Evolutionary conservation across 2,797 vertebrate genomes (phyloP).

Genomic region (Halcyon smyrnensis): DNA sequence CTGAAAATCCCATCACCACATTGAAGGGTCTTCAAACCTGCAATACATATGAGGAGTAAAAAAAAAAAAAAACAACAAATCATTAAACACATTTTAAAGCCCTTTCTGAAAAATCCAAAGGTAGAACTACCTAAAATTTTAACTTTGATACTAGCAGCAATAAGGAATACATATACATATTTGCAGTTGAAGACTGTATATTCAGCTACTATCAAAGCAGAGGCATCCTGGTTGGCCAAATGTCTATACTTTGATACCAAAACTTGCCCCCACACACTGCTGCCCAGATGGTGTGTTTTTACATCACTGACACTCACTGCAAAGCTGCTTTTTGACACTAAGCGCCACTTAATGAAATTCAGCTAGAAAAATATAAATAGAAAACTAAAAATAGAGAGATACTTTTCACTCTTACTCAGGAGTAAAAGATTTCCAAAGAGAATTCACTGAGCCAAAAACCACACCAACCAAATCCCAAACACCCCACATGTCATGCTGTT

Average conservation of each 20-base stretch:
- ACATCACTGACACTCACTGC: background rate
- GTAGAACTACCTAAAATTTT: background rate
- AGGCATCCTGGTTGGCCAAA: background rate
- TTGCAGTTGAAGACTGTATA: background rate
- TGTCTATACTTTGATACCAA: background rate
- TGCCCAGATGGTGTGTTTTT: background rate
- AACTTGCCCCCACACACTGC: background rate
- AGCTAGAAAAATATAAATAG: background rate
- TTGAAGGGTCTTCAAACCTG: conserved; percentile 91
- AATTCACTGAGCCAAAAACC: background rate
- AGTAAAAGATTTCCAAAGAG: background rate
- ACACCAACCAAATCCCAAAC: background rate
- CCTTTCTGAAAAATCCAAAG: background rate
- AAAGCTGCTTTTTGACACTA: background rate
- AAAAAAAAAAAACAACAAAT: background rate
- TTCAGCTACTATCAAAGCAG: background rate
- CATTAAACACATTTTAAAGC: conserved; percentile 13
- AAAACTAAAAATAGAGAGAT: background rate
- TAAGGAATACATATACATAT: background rate
- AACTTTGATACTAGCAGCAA: background rate
- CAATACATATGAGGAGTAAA: conserved; percentile 50
- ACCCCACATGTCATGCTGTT: background rate
- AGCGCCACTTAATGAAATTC: background rate
- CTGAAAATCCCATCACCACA: conserved; percentile 88
- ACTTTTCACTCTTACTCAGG: background rate